Evolutionary conservation across 1,140 invertebrate species (phyloP).

Genomic region (Temnothorax curvispinosus): DNA sequence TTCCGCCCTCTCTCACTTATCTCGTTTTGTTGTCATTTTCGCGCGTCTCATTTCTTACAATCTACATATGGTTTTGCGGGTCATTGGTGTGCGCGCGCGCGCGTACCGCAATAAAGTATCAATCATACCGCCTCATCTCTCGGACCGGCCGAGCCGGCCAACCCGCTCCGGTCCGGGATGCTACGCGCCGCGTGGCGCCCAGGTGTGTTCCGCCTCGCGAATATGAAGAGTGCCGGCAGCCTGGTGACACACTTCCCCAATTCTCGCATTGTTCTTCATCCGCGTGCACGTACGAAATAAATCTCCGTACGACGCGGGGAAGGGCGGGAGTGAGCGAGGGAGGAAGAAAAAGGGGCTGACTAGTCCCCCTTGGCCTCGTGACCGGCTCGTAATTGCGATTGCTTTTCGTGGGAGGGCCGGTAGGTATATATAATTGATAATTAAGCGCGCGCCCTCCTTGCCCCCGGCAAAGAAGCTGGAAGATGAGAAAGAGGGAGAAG

Average conservation of each 20-base stretch:
- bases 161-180: slow-evolving; percentile 35
- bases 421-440: slow-evolving; percentile 73
- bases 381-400: slow-evolving; percentile 65
- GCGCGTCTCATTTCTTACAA: slow-evolving; percentile 55
- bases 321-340: neutral
- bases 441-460: slow-evolving; percentile 65
- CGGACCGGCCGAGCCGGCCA: neutral
- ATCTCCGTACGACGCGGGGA: slow-evolving; percentile 13
- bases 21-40: slow-evolving; percentile 57
- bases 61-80: slow-evolving; percentile 57
- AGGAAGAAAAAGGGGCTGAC: neutral
- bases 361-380: slow-evolving; percentile 36
- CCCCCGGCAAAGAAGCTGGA: slow-evolving; percentile 5
- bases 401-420: slow-evolving; percentile 70
- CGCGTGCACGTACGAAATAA: slow-evolving; percentile 65
- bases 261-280: slow-evolving; percentile 77
- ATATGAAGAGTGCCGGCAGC: slow-evolving; percentile 39
- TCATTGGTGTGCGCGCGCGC: slow-evolving; percentile 42
- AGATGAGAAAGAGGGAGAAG: neutral
- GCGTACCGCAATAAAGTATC: slow-evolving; percentile 52
- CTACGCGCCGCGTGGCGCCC: slow-evolving; percentile 59
- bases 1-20: slow-evolving; percentile 1
- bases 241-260: slow-evolving; percentile 77
- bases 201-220: slow-evolving; percentile 59
- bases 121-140: slow-evolving; percentile 55